Evolutionary conservation across 2,113 vertebrate species (phyloP).

Genomic region (Nothocercus julius): DNA sequence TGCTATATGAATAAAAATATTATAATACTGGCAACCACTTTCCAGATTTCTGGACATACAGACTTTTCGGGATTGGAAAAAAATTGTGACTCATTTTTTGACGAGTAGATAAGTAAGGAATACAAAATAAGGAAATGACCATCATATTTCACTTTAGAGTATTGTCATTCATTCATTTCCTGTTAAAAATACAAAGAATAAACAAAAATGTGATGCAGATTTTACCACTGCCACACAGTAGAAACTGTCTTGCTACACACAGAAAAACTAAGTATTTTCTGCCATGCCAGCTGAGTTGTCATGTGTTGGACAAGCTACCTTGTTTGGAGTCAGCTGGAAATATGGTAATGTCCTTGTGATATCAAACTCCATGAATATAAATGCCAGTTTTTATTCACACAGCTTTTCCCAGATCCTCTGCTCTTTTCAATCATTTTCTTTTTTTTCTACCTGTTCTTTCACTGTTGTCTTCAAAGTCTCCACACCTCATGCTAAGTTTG

Average conservation of each 20-base stretch:
- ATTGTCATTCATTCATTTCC: neutral
- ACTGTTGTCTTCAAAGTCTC: neutral
- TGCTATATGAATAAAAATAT: neutral
- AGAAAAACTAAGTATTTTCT: neutral
- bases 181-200: neutral
- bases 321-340: neutral
- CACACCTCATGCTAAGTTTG: neutral
- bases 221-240: neutral
- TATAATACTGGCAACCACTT: neutral
- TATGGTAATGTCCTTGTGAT: neutral
- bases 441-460: no score
- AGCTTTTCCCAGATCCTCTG: neutral
- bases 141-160: neutral
- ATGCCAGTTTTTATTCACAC: neutral
- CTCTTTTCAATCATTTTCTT: no score
- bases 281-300: neutral
- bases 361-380: neutral
- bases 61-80: neutral
- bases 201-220: neutral
- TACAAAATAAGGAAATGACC: neutral
- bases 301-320: neutral
- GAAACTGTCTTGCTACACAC: neutral
- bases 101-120: neutral
- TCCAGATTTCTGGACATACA: neutral
- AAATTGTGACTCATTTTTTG: neutral